phyloP scores from a whole-genome alignment of 1,140 invertebrate species.

The Dendrolimus kikuchii region DNA sequence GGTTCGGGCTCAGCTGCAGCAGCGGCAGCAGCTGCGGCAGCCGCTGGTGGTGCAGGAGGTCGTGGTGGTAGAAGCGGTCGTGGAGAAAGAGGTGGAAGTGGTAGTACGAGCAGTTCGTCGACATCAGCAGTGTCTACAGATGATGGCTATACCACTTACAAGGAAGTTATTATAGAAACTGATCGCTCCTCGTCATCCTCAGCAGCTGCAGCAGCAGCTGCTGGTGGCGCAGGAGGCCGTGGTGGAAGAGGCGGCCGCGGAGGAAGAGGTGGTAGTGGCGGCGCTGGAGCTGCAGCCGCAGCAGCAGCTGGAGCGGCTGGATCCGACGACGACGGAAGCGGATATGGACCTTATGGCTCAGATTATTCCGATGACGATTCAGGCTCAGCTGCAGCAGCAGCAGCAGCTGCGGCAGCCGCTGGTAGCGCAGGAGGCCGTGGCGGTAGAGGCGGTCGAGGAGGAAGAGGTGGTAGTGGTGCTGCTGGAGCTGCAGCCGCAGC shows the following conservation, averaged over 20 bases:
- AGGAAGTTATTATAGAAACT: no score
- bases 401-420: neutral
- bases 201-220: neutral
- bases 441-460: neutral
- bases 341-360: constrained; percentile 1
- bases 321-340: neutral
- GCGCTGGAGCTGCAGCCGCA: neutral
- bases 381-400: neutral
- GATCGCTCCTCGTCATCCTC: neutral
- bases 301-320: neutral
- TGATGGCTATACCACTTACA: no score
- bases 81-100: neutral
- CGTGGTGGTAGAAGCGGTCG: no score
- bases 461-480: neutral
- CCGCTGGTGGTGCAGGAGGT: no score
- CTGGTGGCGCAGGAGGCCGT: neutral
- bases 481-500: constrained; percentile 5
- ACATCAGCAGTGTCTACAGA: no score
- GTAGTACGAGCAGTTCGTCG: no score
- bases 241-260: neutral
- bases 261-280: neutral
- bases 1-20: constrained; percentile 5
- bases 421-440: neutral
- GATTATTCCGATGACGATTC: neutral
- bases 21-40: constrained; percentile 7